These are phyloP conservation scores for Semotilus atromaculatus DNA, from an alignment of 2,797 vertebrate genomes.

Conservation along the genomic window DNA sequence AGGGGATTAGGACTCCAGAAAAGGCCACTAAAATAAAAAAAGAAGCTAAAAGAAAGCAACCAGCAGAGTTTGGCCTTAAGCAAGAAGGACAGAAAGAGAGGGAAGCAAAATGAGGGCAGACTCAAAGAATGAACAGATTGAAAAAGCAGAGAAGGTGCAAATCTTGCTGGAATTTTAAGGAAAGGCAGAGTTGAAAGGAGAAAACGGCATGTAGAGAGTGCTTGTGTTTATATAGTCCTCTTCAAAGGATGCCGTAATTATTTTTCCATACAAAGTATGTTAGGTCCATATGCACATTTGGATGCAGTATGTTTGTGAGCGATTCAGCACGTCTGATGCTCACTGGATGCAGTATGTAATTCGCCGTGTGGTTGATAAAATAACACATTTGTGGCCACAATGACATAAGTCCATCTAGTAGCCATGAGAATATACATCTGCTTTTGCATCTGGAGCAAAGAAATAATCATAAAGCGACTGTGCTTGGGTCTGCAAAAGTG, in stretches of 20 bases:
- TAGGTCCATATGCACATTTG: constrained; percentile 50
- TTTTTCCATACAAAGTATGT: constrained; percentile 67
- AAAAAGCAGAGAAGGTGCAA: constrained; percentile 72
- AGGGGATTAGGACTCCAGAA: background rate
- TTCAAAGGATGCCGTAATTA: constrained; percentile 68
- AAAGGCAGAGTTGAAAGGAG: constrained; percentile 67
- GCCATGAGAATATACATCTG: background rate
- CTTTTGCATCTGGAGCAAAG: constrained; percentile 12
- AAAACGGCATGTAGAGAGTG: constrained; percentile 71
- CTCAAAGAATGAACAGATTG: constrained; percentile 66
- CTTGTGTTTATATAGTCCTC: constrained; percentile 73
- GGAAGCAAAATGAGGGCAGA: constrained; percentile 35
- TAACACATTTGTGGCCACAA: constrained; percentile 12
- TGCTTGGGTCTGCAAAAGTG: constrained; percentile 42
- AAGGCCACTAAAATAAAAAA: background rate
- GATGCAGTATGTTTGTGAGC: constrained; percentile 41
- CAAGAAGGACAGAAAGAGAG: constrained; percentile 44
- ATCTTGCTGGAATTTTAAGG: constrained; percentile 71
- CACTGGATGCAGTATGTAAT: constrained; percentile 1
- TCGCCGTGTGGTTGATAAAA: background rate
- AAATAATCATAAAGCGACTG: constrained; percentile 19
- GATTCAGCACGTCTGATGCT: constrained; percentile 1
- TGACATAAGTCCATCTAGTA: background rate
- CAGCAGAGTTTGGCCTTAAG: constrained; percentile 29
- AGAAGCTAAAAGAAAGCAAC: constrained; percentile 23